Percentiles rank a stretch among this genome's conserved stretches.
phyloP scores from a whole-genome alignment of 2,888 invertebrate species.

The Octonoba sinensis region DNA sequence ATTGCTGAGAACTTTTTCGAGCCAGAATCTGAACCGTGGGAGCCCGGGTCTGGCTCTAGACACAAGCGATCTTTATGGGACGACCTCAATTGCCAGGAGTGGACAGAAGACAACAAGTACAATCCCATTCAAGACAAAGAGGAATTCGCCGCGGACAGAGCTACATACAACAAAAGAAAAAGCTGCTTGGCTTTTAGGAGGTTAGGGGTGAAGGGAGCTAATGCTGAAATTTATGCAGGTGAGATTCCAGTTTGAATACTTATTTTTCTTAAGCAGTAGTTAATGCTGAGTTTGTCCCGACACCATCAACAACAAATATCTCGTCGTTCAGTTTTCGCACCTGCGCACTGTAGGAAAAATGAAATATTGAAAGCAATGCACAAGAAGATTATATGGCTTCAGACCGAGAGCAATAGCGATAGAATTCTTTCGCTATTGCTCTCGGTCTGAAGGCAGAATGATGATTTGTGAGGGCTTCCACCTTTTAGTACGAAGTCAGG shows the following conservation, averaged over 20 bases:
- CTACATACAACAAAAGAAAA: conserved; percentile 41
- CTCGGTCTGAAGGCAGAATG: no score
- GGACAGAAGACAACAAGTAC: conserved; percentile 45
- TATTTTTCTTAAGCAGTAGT: background rate
- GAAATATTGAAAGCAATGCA: no score
- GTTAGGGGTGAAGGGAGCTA: conserved; percentile 46
- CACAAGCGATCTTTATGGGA: conserved; percentile 52
- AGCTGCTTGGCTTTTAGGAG: conserved; percentile 44
- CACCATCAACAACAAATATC: no score
- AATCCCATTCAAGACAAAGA: conserved; percentile 44
- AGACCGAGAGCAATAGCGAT: no score
- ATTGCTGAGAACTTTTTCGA: conserved; percentile 37
- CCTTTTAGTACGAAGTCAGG: no score
- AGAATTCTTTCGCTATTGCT: no score
- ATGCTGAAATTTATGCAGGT: conserved; percentile 58
- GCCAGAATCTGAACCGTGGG: conserved; percentile 32
- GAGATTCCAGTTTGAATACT: background rate
- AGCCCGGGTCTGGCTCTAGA: conserved; percentile 4
- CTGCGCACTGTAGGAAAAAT: no score
- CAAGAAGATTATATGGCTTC: no score
- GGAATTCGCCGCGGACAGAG: conserved; percentile 39
- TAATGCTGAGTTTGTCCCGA: no score
- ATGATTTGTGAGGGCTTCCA: no score
- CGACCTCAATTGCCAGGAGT: conserved; percentile 58
- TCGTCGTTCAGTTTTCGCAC: no score